Evolutionary conservation across 1,140 invertebrate species (phyloP), one percentile per base, ranked within the genome.

Genomic region (Lasioglossum baleicum): DNA sequence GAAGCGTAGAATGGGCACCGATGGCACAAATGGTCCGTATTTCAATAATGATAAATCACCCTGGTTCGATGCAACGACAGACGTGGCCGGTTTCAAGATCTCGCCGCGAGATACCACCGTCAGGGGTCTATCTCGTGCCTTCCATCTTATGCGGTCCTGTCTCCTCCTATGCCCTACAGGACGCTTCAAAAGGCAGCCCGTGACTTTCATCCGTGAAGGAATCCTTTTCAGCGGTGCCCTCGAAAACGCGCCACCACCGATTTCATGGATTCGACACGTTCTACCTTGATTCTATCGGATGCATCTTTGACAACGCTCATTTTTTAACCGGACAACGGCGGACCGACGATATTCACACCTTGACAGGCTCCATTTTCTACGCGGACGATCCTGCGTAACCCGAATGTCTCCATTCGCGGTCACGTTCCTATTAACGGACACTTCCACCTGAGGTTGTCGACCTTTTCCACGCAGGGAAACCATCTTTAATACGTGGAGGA

Each of bases 21-120:
- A 88, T 81, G 81, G 88, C 83, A 89, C 75, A 90, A 90, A 89
- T 89, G 88, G 81, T 70, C 87, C 87, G 87, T 87, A 89, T 88
- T 89, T 89, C 84, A 91, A 90, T 90, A 87, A 91, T 86, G 89
- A 92, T 92, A 91, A 91, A 92, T 92, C 90, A 91, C 85, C 83
- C 71, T 68, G 81, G 75, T 89, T 89, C 89, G 84, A 89, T 86
- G 88, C 86, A 88, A 86, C 71, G 85, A 88, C 88, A 82, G 86
- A 89, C 87, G 86, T 67, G 82, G 76, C 79, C 83, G 78, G 64
- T 74, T 83, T 73, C 78, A 86, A 88, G 90, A 92, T 91, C 87
- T 87, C 81, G 71, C 76, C 80, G 80, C 71, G 64, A 84, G 91
- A 91, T 92, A 91, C 88, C 87, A 74, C 85, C 87, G 88, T 90